Evolutionary conservation across 2,113 vertebrate species (phyloP).

Genomic region (Caranx melampygus): DNA sequence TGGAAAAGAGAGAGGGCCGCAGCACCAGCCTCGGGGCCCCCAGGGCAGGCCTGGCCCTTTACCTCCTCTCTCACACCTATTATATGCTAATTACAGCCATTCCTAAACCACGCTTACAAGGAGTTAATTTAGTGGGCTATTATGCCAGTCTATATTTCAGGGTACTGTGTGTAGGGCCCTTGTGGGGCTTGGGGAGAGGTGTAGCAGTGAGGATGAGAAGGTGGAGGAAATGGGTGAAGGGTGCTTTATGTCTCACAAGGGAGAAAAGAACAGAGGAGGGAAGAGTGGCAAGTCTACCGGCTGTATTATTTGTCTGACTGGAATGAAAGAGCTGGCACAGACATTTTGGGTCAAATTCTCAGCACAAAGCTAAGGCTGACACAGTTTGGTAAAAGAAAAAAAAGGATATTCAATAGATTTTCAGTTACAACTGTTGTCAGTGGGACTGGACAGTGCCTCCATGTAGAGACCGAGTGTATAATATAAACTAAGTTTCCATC

Average conservation of each 20-base stretch:
- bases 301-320: slow-evolving; percentile 56
- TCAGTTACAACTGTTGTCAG: not conserved
- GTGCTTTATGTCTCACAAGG: slow-evolving; percentile 76
- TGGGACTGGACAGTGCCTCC: not conserved
- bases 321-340: slow-evolving; percentile 62
- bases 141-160: slow-evolving; percentile 92
- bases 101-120: slow-evolving; percentile 93
- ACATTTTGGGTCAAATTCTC: slow-evolving; percentile 56
- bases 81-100: slow-evolving; percentile 95
- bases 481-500: too few relatives aligned
- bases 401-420: not conserved
- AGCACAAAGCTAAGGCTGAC: slow-evolving; percentile 20
- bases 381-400: not conserved
- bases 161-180: slow-evolving; percentile 59
- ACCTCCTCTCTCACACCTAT: slow-evolving; percentile 89
- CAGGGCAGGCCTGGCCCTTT: slow-evolving; percentile 89
- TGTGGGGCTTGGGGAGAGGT: slow-evolving; percentile 66
- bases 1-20: slow-evolving; percentile 88
- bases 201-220: slow-evolving; percentile 76
- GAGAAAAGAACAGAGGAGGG: slow-evolving; percentile 49
- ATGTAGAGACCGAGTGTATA: too few relatives aligned
- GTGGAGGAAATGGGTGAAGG: slow-evolving; percentile 69
- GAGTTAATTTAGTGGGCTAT: slow-evolving; percentile 97
- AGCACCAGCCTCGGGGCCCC: slow-evolving; percentile 82
- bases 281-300: slow-evolving; percentile 46